Base-by-base conservation (phyloP, 2,888 invertebrate species). In the Melanostoma mellinum region DNA sequence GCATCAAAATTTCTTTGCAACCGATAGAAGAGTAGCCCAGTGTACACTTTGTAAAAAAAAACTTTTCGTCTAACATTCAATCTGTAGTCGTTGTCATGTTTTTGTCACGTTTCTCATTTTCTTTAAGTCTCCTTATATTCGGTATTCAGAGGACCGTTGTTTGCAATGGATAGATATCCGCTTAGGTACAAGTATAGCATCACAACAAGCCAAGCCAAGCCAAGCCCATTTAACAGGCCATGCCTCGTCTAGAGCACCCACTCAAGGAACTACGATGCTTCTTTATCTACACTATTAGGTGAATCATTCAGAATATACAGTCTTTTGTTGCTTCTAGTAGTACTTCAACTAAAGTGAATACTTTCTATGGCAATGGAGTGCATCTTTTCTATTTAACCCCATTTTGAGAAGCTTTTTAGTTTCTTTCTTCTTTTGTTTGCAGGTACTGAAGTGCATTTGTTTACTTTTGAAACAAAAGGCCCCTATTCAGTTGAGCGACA, bases 81-180 rank as follows among this genome's bases (percentile, higher is more conserved):
- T 20, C 20, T 20, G 20, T 20, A 20, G 20, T 20, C 20, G 20
- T 20, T 20, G 20, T 20, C 20, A 20, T 20, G 20, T 20, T 20
- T 40, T 80, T 20, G 32, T 76, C 33, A 6, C 65, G 10, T n/a
- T 53, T 69, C 44, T 72, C 40, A 48, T 63, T 65, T 20, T 46
- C 69, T 69, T 56, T 42, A 58, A 46, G 40, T 65, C 46, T 20
- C 3, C 44, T 52, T 67, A 60, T 82, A 20, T 77, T 56, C 53
- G 68, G 40, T 68, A 58, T 65, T 82, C 78, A 78, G 58, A 82
- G 48, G 50, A 78, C 73, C 73, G 82, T 38, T 78, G 68, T 74
- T 73, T 60, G 69, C 40, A 69, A 42, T 60, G 48, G 36, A 40
- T 38, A 35, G 40, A 40, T 48, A 68, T 38, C 35, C 36, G 67